Conservation (phyloP, 2,888 invertebrate genomes). For the Cancer borealis region DNA sequence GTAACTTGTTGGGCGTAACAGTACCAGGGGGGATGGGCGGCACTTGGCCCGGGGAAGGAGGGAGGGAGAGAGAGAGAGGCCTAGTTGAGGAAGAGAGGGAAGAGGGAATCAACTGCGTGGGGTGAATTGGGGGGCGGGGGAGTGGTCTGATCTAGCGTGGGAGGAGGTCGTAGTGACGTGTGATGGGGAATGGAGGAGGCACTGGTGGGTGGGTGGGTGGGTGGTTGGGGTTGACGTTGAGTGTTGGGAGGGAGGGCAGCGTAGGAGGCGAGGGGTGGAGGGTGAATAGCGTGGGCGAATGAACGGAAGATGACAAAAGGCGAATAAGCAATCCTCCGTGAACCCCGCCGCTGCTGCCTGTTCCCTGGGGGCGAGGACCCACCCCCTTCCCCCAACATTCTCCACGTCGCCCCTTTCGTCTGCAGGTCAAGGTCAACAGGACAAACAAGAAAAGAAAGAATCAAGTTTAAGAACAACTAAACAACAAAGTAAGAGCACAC, state of each 20-base stretch:
- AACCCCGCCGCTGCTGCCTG: not conserved
- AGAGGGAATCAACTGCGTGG: not conserved
- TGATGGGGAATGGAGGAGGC: not conserved
- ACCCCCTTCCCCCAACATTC: not conserved
- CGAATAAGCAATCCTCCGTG: slow-evolving; percentile 12
- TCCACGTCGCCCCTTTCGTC: not conserved
- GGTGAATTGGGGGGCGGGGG: not conserved
- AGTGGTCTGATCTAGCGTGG: not conserved
- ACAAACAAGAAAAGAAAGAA: not conserved
- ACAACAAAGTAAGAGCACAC: not conserved
- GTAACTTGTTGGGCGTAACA: not conserved
- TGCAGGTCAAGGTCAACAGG: not conserved
- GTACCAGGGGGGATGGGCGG: not conserved
- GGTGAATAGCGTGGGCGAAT: slow-evolving; percentile 1
- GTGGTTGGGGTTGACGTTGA: not conserved
- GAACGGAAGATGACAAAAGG: not conserved
- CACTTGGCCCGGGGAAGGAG: not conserved
- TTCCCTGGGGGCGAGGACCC: not conserved
- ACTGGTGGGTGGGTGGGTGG: not conserved
- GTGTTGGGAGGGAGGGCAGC: not conserved
- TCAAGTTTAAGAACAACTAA: not conserved
- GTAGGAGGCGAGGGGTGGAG: not conserved
- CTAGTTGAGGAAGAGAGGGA: not conserved
- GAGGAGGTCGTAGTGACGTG: not conserved
- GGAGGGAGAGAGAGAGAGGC: not conserved